Evolutionary conservation across 2,797 vertebrate genomes (phyloP), one percentile per base, ranked within the genome.

Genomic region (Pseudomugil tenellus): DNA sequence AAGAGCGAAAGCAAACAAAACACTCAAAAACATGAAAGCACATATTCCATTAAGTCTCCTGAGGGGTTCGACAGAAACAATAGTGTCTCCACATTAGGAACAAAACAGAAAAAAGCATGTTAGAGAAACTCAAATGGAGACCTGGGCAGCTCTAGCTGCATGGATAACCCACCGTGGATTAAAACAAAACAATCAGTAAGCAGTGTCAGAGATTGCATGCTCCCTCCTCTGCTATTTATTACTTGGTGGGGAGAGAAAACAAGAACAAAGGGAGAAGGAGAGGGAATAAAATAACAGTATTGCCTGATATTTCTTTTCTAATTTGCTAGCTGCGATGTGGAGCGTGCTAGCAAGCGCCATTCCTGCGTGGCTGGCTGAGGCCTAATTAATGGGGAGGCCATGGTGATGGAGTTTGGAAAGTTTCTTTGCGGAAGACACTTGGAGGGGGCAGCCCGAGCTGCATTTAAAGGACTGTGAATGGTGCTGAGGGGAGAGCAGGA

Each of bases 301-400:
- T 89, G 89, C 73, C 74, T 71, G 71, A 73, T 72, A 61, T 67
- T 56, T 51, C 73, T 72, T 76, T 84, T 68, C 77, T 90, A 91
- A 92, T 93, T 92, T 91, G 84, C 84, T 83, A 72, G 88, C 87
- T 84, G 86, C 76, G 87, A 87, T 80, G 83, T 41, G 83, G 68
- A 87, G 84, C 83, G 84, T 85, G 82, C 88, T 86, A 70, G 85
- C 87, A 60, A 87, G 85, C 56, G 61, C 63, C 52, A 77, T 85
- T 87, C 82, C 87, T 83, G 87, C 84, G 86, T 84, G 87, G 87
- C 89, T 84, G 90, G 86, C 83, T 88, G 81, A 82, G 89, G 83
- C 68, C 92, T 94, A 93, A 95, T 94, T 93, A 94, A 93, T 89
- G 77, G 84, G 37, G 83, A 87, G 71, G 77, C 87, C 85, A 89